phyloP scores from a whole-genome alignment of 2,888 invertebrate genomes.

The Diaprepes abbreviatus region DNA sequence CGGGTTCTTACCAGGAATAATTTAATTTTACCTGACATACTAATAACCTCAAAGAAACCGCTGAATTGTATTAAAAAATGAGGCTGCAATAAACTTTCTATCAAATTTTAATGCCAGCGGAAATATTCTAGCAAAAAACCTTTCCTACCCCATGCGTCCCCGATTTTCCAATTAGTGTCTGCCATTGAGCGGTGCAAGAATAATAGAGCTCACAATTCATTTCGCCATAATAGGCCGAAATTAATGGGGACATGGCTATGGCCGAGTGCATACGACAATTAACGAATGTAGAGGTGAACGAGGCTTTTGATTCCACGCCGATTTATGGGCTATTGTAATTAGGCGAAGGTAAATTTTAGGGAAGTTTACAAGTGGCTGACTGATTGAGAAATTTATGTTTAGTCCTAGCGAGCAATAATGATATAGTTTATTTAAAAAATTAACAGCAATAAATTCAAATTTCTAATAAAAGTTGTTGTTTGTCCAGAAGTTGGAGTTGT shows the following conservation, averaged over 20 bases:
- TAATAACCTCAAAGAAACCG: no score
- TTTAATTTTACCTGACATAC: no score
- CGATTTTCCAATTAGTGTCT: slow-evolving; percentile 46
- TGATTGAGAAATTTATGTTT: slow-evolving; percentile 14
- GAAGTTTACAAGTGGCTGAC: slow-evolving; percentile 23
- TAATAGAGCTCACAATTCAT: slow-evolving; percentile 45
- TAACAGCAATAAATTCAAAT: no score
- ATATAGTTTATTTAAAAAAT: no score
- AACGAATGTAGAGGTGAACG: slow-evolving; percentile 44
- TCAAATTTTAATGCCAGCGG: no score
- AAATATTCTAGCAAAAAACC: not conserved
- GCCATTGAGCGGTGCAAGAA: slow-evolving; percentile 44
- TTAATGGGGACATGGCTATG: slow-evolving; percentile 45
- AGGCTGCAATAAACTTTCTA: no score
- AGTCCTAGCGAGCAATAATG: not conserved
- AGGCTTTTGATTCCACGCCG: slow-evolving; percentile 39
- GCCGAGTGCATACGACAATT: slow-evolving; percentile 46
- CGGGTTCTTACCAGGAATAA: no score
- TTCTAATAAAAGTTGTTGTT: no score
- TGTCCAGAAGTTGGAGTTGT: no score
- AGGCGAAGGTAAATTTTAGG: slow-evolving; percentile 35
- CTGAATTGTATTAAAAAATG: no score
- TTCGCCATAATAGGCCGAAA: slow-evolving; percentile 43
- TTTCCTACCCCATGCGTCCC: slow-evolving; percentile 11
- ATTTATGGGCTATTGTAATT: slow-evolving; percentile 45